Evolutionary conservation across 2,888 invertebrate species (phyloP).

Genomic region (Encarsia formosa): DNA sequence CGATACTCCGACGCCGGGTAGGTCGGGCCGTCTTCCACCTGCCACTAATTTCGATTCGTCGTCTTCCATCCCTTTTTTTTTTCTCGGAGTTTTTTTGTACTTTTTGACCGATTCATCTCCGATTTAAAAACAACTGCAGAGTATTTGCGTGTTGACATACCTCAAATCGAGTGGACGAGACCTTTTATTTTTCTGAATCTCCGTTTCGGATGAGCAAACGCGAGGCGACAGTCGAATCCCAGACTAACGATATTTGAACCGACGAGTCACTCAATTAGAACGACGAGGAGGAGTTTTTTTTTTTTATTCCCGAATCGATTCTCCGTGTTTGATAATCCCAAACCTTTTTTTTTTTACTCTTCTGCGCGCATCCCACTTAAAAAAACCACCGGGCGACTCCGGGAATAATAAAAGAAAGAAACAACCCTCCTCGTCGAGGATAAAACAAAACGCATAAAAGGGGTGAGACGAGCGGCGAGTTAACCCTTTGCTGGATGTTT

Average conservation of each 20-base stretch:
- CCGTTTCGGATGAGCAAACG: conserved; percentile 1
- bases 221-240: conserved; percentile 17
- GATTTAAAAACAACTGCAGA: no score
- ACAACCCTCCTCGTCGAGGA: no score
- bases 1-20: conserved; percentile 39
- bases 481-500: conserved; percentile 51
- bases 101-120: not conserved
- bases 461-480: conserved; percentile 22
- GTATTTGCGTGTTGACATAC: no score
- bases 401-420: not conserved
- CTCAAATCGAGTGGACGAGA: not conserved
- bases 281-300: conserved; percentile 13
- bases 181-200: not conserved
- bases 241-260: conserved; percentile 13
- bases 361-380: not conserved
- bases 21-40: conserved; percentile 47
- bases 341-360: not conserved
- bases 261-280: conserved; percentile 26
- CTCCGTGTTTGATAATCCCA: not conserved
- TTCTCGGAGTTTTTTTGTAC: not conserved
- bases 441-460: not conserved
- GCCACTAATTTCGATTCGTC: conserved; percentile 36
- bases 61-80: not conserved
- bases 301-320: not conserved
- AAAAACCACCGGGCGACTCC: not conserved